phyloP scores from a whole-genome alignment of 2,797 vertebrate genomes.

The Salarias fasciatus region DNA sequence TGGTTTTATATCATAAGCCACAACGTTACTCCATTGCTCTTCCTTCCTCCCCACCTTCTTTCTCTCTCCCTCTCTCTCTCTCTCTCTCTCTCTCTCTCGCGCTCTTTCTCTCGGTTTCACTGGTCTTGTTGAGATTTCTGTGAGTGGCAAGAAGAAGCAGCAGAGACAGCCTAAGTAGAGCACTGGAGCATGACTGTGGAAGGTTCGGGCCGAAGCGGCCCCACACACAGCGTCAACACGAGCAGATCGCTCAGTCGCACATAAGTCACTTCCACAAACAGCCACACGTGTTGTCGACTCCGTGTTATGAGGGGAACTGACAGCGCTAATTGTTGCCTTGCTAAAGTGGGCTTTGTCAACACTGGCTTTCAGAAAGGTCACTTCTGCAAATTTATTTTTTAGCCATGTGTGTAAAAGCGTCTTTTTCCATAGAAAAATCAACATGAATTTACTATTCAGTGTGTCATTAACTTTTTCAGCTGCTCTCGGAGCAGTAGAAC shows the following conservation, averaged over 20 bases:
- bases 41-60: conserved; percentile 45
- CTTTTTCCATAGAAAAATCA: no score
- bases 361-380: no score
- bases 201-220: conserved; percentile 52
- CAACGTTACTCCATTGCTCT: conserved; percentile 49
- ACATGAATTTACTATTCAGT: no score
- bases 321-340: conserved; percentile 6
- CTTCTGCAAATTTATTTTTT: no score
- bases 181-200: conserved; percentile 48
- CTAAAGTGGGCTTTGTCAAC: no score
- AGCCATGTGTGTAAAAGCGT: no score
- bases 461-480: no score
- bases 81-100: conserved; percentile 12
- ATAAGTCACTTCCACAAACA: conserved; percentile 19
- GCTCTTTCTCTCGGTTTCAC: conserved; percentile 20
- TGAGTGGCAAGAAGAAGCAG: conserved; percentile 27
- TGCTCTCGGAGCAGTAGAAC: no score
- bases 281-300: background rate
- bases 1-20: conserved; percentile 68
- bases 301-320: conserved; percentile 6
- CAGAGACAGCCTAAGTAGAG: conserved; percentile 48
- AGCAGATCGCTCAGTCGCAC: conserved; percentile 46
- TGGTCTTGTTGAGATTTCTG: conserved; percentile 37
- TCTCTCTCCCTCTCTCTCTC: conserved; percentile 16
- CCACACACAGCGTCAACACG: conserved; percentile 51